Percentiles rank a stretch among this genome's conserved stretches.
phyloP scores from a whole-genome alignment of 2,113 vertebrate species.

The Axis porcinus region DNA sequence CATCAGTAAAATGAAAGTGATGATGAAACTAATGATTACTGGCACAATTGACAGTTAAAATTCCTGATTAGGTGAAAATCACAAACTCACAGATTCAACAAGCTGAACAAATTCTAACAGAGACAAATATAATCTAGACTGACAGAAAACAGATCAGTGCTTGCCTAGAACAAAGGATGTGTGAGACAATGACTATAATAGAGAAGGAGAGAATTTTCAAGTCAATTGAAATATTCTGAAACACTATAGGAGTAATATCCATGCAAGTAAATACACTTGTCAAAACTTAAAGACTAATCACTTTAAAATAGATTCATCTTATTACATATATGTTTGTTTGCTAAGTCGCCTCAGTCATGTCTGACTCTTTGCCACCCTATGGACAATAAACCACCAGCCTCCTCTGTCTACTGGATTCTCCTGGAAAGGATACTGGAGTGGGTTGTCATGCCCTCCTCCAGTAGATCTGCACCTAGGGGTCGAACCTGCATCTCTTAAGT shows the following conservation, averaged over 20 bases:
- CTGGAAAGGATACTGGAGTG: background rate
- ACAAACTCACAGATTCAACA: background rate
- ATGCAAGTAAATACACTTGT: background rate
- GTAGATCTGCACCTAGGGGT: background rate
- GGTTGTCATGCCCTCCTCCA: background rate
- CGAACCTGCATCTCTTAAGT: background rate
- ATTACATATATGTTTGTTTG: background rate
- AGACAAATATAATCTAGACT: background rate
- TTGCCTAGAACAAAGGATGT: fast-evolving
- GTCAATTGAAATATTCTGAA: background rate
- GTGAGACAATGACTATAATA: background rate
- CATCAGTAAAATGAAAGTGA: background rate
- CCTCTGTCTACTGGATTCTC: background rate
- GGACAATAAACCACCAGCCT: background rate
- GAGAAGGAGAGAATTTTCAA: background rate
- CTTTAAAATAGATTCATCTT: background rate
- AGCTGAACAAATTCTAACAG: background rate
- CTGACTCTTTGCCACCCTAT: background rate
- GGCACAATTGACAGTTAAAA: background rate
- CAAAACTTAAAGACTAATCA: background rate
- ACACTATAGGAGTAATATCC: background rate
- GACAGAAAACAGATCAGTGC: background rate
- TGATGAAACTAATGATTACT: background rate
- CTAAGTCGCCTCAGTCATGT: background rate
- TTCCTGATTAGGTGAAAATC: background rate